A percentile compares a stretch with the other conserved stretches of the same genome.
Evolutionary conservation across 2,113 vertebrate species (phyloP).

Genomic region (Bubalus kerabau): DNA sequence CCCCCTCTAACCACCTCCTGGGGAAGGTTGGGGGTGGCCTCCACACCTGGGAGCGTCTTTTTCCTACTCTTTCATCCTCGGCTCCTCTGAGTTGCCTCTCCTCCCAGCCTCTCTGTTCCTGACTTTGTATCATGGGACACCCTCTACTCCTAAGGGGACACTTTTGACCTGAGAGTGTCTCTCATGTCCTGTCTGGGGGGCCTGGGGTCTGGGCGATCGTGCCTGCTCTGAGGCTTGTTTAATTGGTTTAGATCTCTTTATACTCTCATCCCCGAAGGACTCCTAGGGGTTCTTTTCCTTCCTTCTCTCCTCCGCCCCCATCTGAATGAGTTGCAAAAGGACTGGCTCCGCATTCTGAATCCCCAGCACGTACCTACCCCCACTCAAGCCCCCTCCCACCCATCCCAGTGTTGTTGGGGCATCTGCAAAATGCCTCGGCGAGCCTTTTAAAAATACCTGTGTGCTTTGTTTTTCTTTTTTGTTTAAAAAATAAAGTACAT

Average conservation of each 20-base stretch:
- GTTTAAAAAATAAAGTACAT: not conserved
- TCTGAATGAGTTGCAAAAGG: no score
- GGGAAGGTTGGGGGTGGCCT: not conserved
- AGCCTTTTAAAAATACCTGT: slow-evolving; percentile 1
- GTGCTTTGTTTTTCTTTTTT: not conserved
- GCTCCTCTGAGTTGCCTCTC: not conserved
- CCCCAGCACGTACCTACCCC: rapidly evolving
- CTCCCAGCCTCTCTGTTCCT: not conserved
- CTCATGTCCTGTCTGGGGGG: no score
- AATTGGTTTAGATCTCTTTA: not conserved
- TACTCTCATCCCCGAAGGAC: not conserved
- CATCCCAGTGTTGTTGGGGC: not conserved
- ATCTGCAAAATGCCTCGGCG: not conserved
- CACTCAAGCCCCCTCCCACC: no score
- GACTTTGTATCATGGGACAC: not conserved
- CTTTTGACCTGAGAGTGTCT: not conserved
- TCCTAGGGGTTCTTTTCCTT: not conserved
- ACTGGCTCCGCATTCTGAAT: not conserved
- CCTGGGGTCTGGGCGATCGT: not conserved
- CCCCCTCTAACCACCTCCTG: not conserved
- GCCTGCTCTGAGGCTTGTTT: not conserved
- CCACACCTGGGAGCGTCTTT: not conserved
- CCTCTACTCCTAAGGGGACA: not conserved
- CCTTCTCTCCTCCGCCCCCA: not conserved
- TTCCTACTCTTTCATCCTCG: not conserved